Evolutionary conservation across 2,113 vertebrate genomes (phyloP), one percentile per base, ranked within the genome.

Genomic region (Danionella cerebrum): DNA sequence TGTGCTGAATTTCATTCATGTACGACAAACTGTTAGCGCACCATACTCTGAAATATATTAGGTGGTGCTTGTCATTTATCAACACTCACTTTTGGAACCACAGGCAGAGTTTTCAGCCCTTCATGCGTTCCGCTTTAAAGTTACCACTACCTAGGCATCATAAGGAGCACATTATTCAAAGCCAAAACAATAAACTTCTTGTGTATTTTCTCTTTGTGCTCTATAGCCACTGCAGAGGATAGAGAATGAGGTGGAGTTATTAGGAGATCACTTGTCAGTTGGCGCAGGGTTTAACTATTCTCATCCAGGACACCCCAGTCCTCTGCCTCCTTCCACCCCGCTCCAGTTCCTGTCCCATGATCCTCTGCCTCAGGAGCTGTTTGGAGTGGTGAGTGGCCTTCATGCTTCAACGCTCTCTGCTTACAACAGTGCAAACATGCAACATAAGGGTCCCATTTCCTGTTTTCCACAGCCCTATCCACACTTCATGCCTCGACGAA

Each of bases 301-400:
- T 65, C 89, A 93, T 18, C 92, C 94, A 64, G 85, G 90, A 24
- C 94, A 95, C 75, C 90, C 94, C 39, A 84, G 93, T 81, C 79
- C 92, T 51, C 82, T 97, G 79, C 89, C 93, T 47, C 90, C 94
- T n/a, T 92, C 95, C 75, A 89, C 92, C 19, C 92, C 93, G 3
- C 88, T 98, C 67, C 96, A 97, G 57, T 97, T 98, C 85, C 85
- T 98, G 72, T 86, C 94, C 21, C 96, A 97, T 4, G 96, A 98
- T 64, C 90, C 94, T 69, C 88, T 97, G 73, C 93, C 94, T 27
- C 96, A 95, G 79, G 96, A 98, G 80, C 83, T 98, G 38, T 98
- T 97, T 67, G 93, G 94, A 79, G 88, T 97, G 86, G 94, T 98
- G 84, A 91, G 93, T 87, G 69, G 63, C 12, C 14, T 13, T 36